Evolutionary conservation across 2,888 invertebrate species (phyloP).

Genomic region (Ischnura elegans): DNA sequence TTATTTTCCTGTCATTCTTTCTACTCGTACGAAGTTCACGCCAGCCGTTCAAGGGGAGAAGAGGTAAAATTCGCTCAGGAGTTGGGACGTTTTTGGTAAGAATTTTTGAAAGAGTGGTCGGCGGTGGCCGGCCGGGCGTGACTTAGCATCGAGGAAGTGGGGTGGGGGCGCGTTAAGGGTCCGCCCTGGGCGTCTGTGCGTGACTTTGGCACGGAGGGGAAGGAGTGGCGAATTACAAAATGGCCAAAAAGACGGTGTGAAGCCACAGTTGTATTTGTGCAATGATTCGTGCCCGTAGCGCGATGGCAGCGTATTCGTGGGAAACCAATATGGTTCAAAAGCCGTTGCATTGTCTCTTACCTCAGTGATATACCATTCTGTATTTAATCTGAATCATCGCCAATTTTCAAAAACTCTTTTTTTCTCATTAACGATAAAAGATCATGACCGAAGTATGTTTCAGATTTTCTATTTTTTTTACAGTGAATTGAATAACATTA

Average conservation of each 20-base stretch:
- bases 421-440: too few relatives aligned
- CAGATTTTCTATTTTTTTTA: too few relatives aligned
- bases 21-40: neutral
- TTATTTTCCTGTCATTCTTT: neutral
- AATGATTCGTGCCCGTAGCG: neutral
- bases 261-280: neutral
- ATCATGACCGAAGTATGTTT: too few relatives aligned
- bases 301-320: neutral
- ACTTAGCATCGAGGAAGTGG: neutral
- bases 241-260: neutral
- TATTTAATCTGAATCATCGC: neutral
- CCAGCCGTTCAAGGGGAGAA: neutral
- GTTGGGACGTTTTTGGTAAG: slow-evolving; percentile 6
- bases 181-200: slow-evolving; percentile 31
- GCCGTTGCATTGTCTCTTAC: neutral
- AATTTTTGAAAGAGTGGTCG: neutral
- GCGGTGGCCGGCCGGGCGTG: neutral
- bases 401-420: too few relatives aligned
- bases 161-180: neutral
- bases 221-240: neutral
- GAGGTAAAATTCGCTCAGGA: neutral
- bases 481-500: too few relatives aligned
- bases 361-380: neutral
- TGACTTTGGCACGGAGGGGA: neutral
- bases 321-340: neutral